Evolutionary conservation across 1,140 invertebrate species (phyloP).

Genomic region (Leptoteleia sp.): DNA sequence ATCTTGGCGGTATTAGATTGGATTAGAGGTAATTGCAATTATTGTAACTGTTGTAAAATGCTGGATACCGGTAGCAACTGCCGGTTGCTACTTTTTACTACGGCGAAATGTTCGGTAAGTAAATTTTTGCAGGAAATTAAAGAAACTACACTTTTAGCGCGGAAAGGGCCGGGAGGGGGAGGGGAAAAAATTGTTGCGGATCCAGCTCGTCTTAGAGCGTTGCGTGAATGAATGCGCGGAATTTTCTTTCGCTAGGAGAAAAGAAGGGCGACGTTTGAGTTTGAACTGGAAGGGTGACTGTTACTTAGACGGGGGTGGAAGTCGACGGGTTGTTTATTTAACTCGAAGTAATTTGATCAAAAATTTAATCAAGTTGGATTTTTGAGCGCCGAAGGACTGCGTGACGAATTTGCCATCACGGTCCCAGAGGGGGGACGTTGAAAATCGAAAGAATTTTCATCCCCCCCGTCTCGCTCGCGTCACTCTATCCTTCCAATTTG

Average conservation of each 20-base stretch:
- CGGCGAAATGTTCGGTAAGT: no score
- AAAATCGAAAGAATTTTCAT: conserved; percentile 75
- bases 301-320: conserved; percentile 56
- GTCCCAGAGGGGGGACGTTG: conserved; percentile 71
- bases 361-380: conserved; percentile 82
- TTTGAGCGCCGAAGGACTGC: conserved; percentile 75
- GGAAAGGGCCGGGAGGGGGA: no score
- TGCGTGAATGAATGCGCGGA: conserved; percentile 72
- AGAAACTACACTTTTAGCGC: no score
- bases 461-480: conserved; percentile 17
- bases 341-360: conserved; percentile 81
- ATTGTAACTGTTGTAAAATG: no score
- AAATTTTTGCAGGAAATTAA: no score
- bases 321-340: conserved; percentile 79
- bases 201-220: conserved; percentile 62
- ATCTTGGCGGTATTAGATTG: no score
- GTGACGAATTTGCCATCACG: conserved; percentile 76
- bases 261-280: conserved; percentile 51
- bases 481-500: conserved; percentile 49
- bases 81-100: no score
- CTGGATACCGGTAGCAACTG: no score
- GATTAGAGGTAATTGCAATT: no score
- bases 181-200: conserved; percentile 59
- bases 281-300: conserved; percentile 38
- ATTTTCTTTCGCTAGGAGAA: conserved; percentile 65